Conservation (phyloP, 2,113 vertebrate genomes). For the Hassar affinis region DNA sequence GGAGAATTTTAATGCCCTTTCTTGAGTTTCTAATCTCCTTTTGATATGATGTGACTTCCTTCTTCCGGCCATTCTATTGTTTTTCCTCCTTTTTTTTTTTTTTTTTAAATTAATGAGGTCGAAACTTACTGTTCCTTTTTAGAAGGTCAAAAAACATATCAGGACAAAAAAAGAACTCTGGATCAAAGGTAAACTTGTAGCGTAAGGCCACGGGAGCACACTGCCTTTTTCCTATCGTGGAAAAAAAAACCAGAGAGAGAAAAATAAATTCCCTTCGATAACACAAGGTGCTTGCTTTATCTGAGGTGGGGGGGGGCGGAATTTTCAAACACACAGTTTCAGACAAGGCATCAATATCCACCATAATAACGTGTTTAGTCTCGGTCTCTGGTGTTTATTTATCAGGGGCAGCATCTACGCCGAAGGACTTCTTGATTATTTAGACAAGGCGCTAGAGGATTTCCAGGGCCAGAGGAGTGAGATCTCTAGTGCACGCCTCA, state of each 20-base stretch:
- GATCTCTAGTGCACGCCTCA: constrained; percentile 68
- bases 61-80: constrained; percentile 65
- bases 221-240: constrained; percentile 48
- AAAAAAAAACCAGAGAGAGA: constrained; percentile 18
- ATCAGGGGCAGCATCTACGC: constrained; percentile 72
- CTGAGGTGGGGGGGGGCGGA: constrained; percentile 47
- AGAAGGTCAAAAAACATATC: constrained; percentile 79
- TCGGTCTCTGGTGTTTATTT: constrained; percentile 74
- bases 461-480: constrained; percentile 68
- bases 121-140: constrained; percentile 76
- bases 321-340: constrained; percentile 23
- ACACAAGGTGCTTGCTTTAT: constrained; percentile 56
- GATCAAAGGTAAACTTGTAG: constrained; percentile 67
- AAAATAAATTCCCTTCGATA: constrained; percentile 38
- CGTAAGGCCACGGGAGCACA: constrained; percentile 52
- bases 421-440: constrained; percentile 77
- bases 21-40: constrained; percentile 72
- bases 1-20: constrained; percentile 66
- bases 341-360: constrained; percentile 57
- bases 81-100: constrained; percentile 64
- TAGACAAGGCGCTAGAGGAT: constrained; percentile 72
- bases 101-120: constrained; percentile 72
- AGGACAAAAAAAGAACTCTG: constrained; percentile 61
- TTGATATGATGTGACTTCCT: constrained; percentile 77
- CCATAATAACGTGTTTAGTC: constrained; percentile 58